phyloP scores from a whole-genome alignment of 2,888 invertebrate species.

The Acanthopleura granulata region DNA sequence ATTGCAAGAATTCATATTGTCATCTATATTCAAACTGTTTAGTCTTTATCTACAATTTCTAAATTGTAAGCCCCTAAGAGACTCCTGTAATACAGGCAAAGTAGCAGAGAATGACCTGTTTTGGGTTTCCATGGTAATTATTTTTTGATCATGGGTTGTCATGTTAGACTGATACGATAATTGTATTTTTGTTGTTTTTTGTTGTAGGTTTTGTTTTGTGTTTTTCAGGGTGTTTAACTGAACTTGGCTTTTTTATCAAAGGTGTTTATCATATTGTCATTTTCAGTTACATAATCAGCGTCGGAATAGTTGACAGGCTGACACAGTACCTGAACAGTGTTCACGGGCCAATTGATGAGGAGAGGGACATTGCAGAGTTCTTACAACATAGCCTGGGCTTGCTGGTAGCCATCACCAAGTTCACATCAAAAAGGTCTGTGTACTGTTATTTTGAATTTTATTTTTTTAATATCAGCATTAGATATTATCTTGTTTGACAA shows the following conservation, averaged over 20 bases:
- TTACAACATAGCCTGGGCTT: conserved; percentile 67
- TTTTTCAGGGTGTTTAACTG: background rate
- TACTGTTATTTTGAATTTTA: background rate
- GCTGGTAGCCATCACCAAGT: conserved; percentile 65
- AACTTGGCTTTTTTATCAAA: background rate
- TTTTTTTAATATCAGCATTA: background rate
- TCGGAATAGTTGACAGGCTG: conserved; percentile 84
- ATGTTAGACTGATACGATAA: background rate
- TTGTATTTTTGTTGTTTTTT: too few relatives aligned
- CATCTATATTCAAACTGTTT: too few relatives aligned
- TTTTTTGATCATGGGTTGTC: background rate
- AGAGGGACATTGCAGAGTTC: conserved; percentile 69
- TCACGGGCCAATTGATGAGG: conserved; percentile 77
- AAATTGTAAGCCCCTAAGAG: too few relatives aligned
- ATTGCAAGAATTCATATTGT: too few relatives aligned
- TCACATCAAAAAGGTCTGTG: conserved; percentile 54
- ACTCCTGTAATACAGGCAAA: too few relatives aligned
- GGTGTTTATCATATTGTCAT: background rate
- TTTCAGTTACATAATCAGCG: conserved; percentile 83
- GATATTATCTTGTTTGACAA: too few relatives aligned
- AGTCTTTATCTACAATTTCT: too few relatives aligned
- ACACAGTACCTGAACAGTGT: conserved; percentile 80
- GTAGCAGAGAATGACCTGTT: too few relatives aligned
- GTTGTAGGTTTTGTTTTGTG: background rate
- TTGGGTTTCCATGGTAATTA: background rate